Conservation (phyloP, 2,113 vertebrate species). For the Serinus canaria region DNA sequence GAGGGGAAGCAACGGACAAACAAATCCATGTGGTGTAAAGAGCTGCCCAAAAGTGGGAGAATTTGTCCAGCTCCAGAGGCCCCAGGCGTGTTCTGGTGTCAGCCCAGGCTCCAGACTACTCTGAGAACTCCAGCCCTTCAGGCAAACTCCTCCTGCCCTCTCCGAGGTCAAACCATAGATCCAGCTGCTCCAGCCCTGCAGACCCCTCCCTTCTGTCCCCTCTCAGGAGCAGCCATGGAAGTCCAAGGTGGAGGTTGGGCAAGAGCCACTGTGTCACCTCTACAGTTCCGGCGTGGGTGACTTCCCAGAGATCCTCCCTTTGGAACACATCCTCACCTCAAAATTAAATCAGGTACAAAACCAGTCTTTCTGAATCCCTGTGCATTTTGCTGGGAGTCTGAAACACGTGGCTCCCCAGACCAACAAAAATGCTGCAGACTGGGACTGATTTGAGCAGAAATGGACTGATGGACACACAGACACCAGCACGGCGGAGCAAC, state of each 20-base stretch:
- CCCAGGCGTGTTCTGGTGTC: neutral
- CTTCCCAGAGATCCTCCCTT: neutral
- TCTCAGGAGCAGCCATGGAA: neutral
- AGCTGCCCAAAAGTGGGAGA: neutral
- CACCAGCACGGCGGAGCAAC: neutral
- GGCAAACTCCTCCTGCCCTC: neutral
- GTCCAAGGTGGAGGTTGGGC: neutral
- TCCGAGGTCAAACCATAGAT: neutral
- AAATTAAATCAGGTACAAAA: neutral
- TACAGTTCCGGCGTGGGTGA: accelerated
- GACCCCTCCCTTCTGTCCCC: neutral
- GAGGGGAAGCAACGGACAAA: accelerated
- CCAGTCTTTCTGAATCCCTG: neutral
- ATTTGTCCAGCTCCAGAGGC: neutral
- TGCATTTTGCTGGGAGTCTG: neutral
- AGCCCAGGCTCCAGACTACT: neutral
- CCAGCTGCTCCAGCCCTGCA: neutral
- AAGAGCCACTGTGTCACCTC: neutral
- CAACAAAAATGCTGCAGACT: neutral
- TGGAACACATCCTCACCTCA: neutral
- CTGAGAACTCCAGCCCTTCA: neutral
- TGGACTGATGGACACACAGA: neutral
- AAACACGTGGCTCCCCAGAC: neutral
- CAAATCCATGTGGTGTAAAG: neutral
- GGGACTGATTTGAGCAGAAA: neutral